Evolutionary conservation across 2,888 invertebrate species (phyloP).

Genomic region (Leucophora obtusa): DNA sequence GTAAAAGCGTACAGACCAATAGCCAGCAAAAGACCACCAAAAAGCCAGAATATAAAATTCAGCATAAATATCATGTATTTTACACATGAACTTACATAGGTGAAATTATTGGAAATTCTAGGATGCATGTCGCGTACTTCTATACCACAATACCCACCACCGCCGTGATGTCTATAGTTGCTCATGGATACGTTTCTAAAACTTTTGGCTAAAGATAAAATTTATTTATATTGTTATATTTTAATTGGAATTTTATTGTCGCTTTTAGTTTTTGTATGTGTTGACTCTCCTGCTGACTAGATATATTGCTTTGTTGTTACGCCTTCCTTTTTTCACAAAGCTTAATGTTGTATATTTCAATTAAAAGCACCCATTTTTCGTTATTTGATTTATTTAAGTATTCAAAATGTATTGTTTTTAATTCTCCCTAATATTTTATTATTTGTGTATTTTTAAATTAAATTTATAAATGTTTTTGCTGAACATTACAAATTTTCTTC

Average conservation of each 20-base stretch:
- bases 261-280: not conserved
- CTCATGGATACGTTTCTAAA: conserved; percentile 69
- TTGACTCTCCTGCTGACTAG: conserved; percentile 33
- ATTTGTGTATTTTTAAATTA: not conserved
- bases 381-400: not conserved
- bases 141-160: conserved; percentile 75
- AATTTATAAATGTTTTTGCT: conserved; percentile 12
- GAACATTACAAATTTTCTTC: conserved; percentile 36
- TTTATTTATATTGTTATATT: not conserved
- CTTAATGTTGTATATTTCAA: not conserved
- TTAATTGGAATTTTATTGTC: conserved; percentile 7
- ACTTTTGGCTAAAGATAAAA: not conserved
- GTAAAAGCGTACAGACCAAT: conserved; percentile 94
- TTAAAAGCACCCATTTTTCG: not conserved
- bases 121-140: conserved; percentile 76
- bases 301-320: conserved; percentile 56
- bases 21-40: conserved; percentile 91
- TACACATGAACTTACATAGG: conserved; percentile 78
- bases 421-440: not conserved
- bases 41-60: conserved; percentile 84
- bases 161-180: conserved; percentile 76
- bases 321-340: conserved; percentile 49
- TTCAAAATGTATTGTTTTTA: not conserved
- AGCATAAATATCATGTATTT: conserved; percentile 78
- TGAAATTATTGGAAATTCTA: conserved; percentile 77